Percentiles rank a stretch among this genome's conserved stretches.
These are phyloP conservation scores for Eilema caniola DNA, from an alignment of 2,888 invertebrate genomes.

Conservation along the genomic window DNA sequence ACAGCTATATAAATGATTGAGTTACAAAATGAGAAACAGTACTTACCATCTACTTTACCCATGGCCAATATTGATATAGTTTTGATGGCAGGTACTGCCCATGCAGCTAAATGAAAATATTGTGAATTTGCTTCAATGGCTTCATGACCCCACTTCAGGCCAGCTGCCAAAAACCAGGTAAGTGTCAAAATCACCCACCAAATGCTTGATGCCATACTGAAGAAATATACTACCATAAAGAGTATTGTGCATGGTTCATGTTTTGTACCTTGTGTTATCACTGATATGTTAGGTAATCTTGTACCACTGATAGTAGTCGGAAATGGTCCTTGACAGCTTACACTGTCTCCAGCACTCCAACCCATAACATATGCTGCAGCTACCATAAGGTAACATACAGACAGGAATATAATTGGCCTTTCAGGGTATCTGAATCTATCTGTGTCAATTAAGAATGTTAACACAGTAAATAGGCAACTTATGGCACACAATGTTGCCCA, in stretches of 20 bases:
- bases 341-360: constrained; percentile 93
- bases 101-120: constrained; percentile 98
- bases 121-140: constrained; percentile 99
- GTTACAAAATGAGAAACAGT: background rate
- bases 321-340: constrained; percentile 94
- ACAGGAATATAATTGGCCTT: constrained; percentile 98
- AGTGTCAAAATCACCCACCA: constrained; percentile 99
- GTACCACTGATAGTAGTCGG: constrained; percentile 90
- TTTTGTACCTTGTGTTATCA: constrained; percentile 95
- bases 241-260: constrained; percentile 95
- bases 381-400: constrained; percentile 98
- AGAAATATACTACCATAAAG: constrained; percentile 98
- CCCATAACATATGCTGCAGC: constrained; percentile 96
- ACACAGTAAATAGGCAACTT: constrained; percentile 96
- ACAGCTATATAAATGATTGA: no score
- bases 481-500: constrained; percentile 96
- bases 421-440: constrained; percentile 99
- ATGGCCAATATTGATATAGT: constrained; percentile 98
- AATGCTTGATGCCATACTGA: constrained; percentile 98
- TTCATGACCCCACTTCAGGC: constrained; percentile 99
- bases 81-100: constrained; percentile 98
- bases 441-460: constrained; percentile 97
- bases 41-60: constrained; percentile 97
- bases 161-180: constrained; percentile 98
- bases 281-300: constrained; percentile 92